Conservation (phyloP, 2,797 vertebrate species). For the Danio aesculapii region DNA sequence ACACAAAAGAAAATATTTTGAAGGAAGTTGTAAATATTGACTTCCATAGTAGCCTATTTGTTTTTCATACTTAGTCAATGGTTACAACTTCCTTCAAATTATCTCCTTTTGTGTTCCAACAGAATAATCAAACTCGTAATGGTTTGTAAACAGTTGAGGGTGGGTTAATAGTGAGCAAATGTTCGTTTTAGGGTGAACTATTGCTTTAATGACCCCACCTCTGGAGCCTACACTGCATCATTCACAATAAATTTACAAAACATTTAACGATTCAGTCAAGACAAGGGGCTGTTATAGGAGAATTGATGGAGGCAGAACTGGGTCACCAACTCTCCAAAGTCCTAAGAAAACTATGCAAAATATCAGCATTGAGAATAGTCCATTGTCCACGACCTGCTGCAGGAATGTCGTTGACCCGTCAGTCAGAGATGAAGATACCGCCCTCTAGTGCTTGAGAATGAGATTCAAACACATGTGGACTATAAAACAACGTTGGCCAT, state of each 20-base stretch:
- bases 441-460: constrained; percentile 29
- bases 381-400: background rate
- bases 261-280: background rate
- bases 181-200: no score
- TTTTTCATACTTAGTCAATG: no score
- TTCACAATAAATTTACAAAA: background rate
- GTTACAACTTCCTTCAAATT: no score
- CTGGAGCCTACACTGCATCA: no score
- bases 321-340: background rate
- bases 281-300: background rate
- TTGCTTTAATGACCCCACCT: no score
- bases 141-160: no score
- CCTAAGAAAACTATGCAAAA: constrained; percentile 7
- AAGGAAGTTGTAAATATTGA: no score
- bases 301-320: background rate
- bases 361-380: background rate
- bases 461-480: background rate
- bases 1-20: no score
- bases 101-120: no score
- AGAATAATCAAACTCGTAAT: no score
- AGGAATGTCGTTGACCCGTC: background rate
- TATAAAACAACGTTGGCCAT: background rate
- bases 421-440: background rate
- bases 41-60: no score
- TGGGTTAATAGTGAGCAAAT: no score